phyloP scores from a whole-genome alignment of 2,888 invertebrate species.

The Amaurobius ferox region DNA sequence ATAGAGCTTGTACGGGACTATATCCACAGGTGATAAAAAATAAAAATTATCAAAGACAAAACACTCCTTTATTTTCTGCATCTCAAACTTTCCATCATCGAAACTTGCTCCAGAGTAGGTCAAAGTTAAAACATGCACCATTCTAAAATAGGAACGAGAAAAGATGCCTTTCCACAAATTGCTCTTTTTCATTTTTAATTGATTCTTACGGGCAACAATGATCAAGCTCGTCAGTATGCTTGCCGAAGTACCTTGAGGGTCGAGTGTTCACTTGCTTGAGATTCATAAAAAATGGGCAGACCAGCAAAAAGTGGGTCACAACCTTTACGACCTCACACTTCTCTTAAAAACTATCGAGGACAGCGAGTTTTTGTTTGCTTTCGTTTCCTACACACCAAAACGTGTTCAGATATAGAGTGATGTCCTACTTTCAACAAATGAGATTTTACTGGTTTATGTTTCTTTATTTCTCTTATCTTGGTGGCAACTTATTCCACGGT shows the following conservation, averaged over 20 bases:
- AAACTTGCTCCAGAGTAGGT: background rate
- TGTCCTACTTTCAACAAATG: conserved; percentile 55
- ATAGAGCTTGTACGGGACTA: no score
- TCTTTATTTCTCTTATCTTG: conserved; percentile 12
- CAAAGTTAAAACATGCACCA: background rate
- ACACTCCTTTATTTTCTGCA: no score
- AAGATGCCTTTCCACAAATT: background rate
- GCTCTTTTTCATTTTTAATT: background rate
- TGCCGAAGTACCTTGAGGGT: background rate
- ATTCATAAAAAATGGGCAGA: conserved; percentile 8
- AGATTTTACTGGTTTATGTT: conserved; percentile 30
- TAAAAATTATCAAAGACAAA: no score
- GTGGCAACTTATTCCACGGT: background rate
- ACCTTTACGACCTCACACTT: conserved; percentile 52
- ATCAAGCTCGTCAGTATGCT: no score
- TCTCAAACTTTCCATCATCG: no score
- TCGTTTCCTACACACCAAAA: conserved; percentile 35
- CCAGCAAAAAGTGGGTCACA: conserved; percentile 58
- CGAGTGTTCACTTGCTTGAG: conserved; percentile 26
- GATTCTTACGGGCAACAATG: background rate
- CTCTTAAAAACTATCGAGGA: conserved; percentile 66
- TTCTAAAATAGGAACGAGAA: background rate
- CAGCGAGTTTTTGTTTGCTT: conserved; percentile 61
- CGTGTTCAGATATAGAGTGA: conserved; percentile 25
- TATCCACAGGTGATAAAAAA: no score